Conservation (phyloP, 1,140 invertebrate species). For the Alviniconcha marisindica region DNA sequence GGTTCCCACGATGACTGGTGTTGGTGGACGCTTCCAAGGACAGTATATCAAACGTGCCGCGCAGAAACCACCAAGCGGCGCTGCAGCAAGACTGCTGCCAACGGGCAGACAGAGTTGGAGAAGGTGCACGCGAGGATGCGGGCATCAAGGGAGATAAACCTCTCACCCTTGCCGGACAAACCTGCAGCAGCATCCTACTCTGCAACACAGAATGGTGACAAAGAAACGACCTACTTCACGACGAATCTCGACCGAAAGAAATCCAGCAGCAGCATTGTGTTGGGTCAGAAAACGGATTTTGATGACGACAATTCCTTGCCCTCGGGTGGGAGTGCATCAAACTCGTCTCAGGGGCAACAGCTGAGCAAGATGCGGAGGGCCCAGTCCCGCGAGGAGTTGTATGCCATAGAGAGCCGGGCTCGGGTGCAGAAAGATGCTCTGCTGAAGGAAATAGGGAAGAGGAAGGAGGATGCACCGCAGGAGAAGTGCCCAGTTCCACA, state of each 20-base stretch:
- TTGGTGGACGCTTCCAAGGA: background rate
- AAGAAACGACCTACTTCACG: background rate
- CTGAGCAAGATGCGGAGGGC: background rate
- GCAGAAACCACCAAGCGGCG: background rate
- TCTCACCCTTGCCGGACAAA: constrained; percentile 26
- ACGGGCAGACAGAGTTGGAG: constrained; percentile 24
- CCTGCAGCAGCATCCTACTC: background rate
- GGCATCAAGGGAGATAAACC: background rate
- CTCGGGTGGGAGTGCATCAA: background rate
- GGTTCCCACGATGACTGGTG: background rate
- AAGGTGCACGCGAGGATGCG: constrained; percentile 10
- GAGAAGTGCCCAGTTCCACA: background rate
- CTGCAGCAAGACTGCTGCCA: background rate
- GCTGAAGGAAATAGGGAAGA: constrained; percentile 12
- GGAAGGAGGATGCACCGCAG: no score
- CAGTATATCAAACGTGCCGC: constrained; percentile 24
- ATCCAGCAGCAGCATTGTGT: constrained; percentile 26
- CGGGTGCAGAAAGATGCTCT: constrained; percentile 21
- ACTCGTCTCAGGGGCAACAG: background rate
- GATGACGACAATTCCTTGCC: background rate
- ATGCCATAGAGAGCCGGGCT: constrained; percentile 8
- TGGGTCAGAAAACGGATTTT: constrained; percentile 21
- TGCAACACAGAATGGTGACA: constrained; percentile 2
- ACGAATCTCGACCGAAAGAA: constrained; percentile 33
- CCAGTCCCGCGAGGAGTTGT: constrained; percentile 28